phyloP scores from a whole-genome alignment of 2,888 invertebrate genomes.

The Sipha maydis region DNA sequence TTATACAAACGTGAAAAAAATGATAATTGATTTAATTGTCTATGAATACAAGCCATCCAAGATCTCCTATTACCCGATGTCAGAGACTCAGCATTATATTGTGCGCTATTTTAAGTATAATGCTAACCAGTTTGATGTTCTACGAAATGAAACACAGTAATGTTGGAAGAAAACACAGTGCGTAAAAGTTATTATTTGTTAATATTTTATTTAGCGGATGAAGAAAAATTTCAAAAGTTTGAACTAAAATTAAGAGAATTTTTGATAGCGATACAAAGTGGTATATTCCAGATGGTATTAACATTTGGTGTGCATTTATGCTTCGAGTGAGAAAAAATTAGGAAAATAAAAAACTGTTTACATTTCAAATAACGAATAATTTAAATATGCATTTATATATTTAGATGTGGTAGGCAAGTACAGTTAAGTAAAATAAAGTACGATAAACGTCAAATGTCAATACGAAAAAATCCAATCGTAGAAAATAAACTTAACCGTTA shows the following conservation, averaged over 20 bases:
- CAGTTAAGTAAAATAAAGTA: conserved; percentile 6
- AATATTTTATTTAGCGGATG: conserved; percentile 7
- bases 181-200: neutral
- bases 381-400: neutral
- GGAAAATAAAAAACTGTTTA: neutral
- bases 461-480: neutral
- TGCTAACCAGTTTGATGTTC: conserved; percentile 63
- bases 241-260: conserved; percentile 62
- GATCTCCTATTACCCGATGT: conserved; percentile 62
- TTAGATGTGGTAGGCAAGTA: conserved; percentile 13
- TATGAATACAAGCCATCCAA: conserved; percentile 63
- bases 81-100: conserved; percentile 63
- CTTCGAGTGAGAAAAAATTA: conserved; percentile 35
- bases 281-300: conserved; percentile 32
- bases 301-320: conserved; percentile 24
- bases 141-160: conserved; percentile 61
- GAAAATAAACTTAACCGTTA: neutral
- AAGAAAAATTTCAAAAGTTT: conserved; percentile 39
- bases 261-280: conserved; percentile 59
- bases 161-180: conserved; percentile 38
- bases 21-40: neutral
- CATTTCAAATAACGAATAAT: neutral
- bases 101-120: conserved; percentile 57
- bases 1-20: neutral
- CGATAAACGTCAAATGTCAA: neutral